Evolutionary conservation across 2,888 invertebrate species (phyloP), one percentile per base, ranked within the genome.

Genomic region (Automeris io): DNA sequence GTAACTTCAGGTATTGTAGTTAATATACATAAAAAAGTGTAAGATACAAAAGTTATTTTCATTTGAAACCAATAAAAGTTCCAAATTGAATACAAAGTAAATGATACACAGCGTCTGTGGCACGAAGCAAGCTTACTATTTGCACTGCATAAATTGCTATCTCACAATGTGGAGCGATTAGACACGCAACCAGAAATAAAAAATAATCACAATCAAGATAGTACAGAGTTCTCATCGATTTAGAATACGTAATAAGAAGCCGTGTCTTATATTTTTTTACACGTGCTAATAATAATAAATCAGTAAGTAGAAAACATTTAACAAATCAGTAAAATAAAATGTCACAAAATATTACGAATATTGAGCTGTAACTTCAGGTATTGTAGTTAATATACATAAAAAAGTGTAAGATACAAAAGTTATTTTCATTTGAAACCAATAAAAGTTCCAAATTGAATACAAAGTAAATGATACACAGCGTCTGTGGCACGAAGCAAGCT

Each of bases 101-200:
- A 26, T 19, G 9, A 26, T 35, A 6, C 3, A 11, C 12, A 24
- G 34, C 31, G 8, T 18, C n/a, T 9, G 24, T 19, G 33, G 11
- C 22, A 33, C 21, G 12, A 23, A 36, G 22, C 25, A 33, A 24
- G 21, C n/a, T 45, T 45, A 47, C 48, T 46, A 49, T 49, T 34
- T 18, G 5, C 22, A 23, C 37, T 23, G 8, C 18, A 18, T 31
- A 37, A 48, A 50, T 51, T 45, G 49, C 47, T 51, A 62, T 64
- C 63, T 58, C 51, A 55, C 49, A 51, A 55, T 53, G 56, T 43
- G 43, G 49, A 46, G 51, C 59, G 53, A 45, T 51, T 54, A 40
- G 42, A 50, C 57, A 58, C 51, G 62, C 60, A 49, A 52, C 41
- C 46, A 49, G 57, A 47, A 69, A 67, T 67, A 69, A 68, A 29